These are phyloP conservation scores for Galemys pyrenaicus DNA, from an alignment of 2,113 vertebrate genomes.

Conservation along the genomic window DNA sequence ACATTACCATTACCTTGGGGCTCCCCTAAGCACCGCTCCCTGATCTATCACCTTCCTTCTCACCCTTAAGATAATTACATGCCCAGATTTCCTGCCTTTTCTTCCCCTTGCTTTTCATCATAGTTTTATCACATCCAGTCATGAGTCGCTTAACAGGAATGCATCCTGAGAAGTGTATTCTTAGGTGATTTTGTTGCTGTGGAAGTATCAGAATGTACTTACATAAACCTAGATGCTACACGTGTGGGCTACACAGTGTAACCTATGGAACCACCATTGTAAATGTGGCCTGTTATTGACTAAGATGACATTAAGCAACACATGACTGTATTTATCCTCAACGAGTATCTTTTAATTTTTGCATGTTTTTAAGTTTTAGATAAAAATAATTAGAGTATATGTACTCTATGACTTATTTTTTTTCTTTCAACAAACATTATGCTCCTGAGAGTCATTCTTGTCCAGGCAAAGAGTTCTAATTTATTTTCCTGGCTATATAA, in stretches of 20 bases:
- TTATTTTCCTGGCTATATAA: background rate
- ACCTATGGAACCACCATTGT: no score
- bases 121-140: background rate
- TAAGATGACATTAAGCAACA: no score
- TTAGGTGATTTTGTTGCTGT: no score
- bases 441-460: background rate
- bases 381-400: background rate
- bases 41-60: background rate
- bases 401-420: background rate
- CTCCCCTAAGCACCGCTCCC: background rate
- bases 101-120: background rate
- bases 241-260: no score
- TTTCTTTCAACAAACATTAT: background rate
- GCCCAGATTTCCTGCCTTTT: background rate
- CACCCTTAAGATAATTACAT: background rate
- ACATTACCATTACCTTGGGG: background rate
- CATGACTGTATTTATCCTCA: background rate
- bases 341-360: background rate
- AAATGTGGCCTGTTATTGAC: no score
- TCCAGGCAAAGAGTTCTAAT: background rate
- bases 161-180: no score
- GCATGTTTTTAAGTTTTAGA: background rate
- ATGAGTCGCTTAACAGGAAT: no score
- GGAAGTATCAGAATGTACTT: no score
- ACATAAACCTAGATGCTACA: no score